phyloP scores from a whole-genome alignment of 2,797 vertebrate genomes.

The Parauchenoglanis punctatus region DNA sequence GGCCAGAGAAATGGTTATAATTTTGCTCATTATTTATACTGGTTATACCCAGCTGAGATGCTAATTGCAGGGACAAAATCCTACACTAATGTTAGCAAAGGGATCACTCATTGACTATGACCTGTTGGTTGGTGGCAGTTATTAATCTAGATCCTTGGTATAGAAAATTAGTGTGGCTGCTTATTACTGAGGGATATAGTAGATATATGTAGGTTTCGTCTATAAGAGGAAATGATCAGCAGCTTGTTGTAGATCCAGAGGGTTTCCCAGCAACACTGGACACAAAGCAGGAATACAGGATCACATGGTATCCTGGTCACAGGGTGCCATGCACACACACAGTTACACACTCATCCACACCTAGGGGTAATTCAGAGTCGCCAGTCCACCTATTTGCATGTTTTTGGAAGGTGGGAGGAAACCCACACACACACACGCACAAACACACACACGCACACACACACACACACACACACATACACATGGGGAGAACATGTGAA shows the following conservation, averaged over 20 bases:
- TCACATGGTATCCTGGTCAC: neutral
- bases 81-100: constrained; percentile 27
- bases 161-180: neutral
- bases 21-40: constrained; percentile 44
- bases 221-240: neutral
- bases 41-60: constrained; percentile 43
- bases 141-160: neutral
- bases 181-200: neutral
- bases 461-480: neutral
- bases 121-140: neutral
- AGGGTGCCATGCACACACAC: neutral
- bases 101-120: neutral
- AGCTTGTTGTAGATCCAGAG: neutral
- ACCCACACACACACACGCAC: neutral
- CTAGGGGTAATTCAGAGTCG: neutral
- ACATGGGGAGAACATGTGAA: neutral
- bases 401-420: neutral
- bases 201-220: neutral
- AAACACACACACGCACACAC: neutral
- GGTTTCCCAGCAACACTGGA: neutral
- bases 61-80: constrained; percentile 48
- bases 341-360: neutral
- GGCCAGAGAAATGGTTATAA: constrained; percentile 32
- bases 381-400: neutral
- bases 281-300: neutral